Conservation (phyloP, 2,888 invertebrate genomes). For the Phortica okadai region DNA sequence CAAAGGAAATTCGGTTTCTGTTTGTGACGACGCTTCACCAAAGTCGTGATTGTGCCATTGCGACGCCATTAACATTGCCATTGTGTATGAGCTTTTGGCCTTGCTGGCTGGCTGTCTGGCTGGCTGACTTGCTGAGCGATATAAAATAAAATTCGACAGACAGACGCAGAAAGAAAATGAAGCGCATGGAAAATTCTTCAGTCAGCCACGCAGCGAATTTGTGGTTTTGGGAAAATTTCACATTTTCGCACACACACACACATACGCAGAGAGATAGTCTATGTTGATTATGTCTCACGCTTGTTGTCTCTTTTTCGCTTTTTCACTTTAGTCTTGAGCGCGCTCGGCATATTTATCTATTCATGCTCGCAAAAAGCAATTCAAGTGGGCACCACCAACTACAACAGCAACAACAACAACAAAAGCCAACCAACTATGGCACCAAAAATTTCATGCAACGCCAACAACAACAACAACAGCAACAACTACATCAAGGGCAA, state of each 20-base stretch:
- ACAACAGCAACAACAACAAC: slow-evolving; percentile 19
- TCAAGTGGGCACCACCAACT: slow-evolving; percentile 36
- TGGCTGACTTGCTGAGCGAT: slow-evolving; percentile 47
- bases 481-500: slow-evolving; percentile 45
- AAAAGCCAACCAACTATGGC: slow-evolving; percentile 21
- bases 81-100: slow-evolving; percentile 68
- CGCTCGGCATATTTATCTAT: slow-evolving; percentile 67
- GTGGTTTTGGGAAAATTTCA: slow-evolving; percentile 18
- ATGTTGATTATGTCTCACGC: not conserved
- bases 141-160: slow-evolving; percentile 69
- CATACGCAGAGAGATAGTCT: slow-evolving; percentile 43
- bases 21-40: slow-evolving; percentile 60
- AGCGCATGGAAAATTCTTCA: slow-evolving; percentile 46
- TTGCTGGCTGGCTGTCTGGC: slow-evolving; percentile 28
- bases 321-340: not conserved
- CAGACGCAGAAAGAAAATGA: slow-evolving; percentile 39
- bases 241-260: slow-evolving; percentile 6
- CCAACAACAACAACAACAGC: slow-evolving; percentile 67
- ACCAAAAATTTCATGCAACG: slow-evolving; percentile 59
- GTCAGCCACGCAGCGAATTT: slow-evolving; percentile 16
- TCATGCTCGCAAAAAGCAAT: slow-evolving; percentile 65
- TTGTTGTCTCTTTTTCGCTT: not conserved
- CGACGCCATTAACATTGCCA: slow-evolving; percentile 65
- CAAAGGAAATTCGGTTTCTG: slow-evolving; percentile 58
- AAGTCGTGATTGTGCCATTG: slow-evolving; percentile 36